Percentiles rank a stretch among this genome's conserved stretches.
Evolutionary conservation across 2,797 vertebrate species (phyloP).

Genomic region (Acrossocheilus fasciatus): DNA sequence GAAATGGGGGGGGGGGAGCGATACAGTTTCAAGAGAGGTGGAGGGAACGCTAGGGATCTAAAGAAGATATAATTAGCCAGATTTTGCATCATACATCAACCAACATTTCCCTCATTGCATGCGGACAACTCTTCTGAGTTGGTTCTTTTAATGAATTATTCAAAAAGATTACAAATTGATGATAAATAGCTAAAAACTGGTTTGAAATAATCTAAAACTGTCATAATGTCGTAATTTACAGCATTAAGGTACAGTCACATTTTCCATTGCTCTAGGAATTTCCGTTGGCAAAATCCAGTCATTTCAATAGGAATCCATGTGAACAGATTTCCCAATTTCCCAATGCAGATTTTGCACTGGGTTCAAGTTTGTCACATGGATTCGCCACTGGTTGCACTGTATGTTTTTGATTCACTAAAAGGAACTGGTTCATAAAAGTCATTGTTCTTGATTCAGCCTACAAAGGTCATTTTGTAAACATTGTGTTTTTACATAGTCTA

Average conservation of each 20-base stretch:
- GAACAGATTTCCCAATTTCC: not conserved
- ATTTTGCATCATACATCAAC: constrained; percentile 47
- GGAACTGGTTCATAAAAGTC: no score
- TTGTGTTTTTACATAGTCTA: no score
- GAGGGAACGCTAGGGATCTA: constrained; percentile 71
- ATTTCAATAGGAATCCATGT: not conserved
- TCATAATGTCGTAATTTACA: not conserved
- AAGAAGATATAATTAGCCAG: constrained; percentile 70
- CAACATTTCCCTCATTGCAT: not conserved
- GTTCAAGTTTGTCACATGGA: not conserved
- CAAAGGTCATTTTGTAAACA: no score
- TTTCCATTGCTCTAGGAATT: not conserved
- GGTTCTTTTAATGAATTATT: no score
- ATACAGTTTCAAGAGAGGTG: constrained; percentile 75
- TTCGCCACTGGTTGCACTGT: not conserved
- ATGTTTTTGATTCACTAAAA: not conserved
- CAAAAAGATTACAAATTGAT: no score
- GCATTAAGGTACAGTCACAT: not conserved
- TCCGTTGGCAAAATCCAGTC: not conserved
- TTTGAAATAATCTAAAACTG: not conserved
- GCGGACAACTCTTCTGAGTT: not conserved
- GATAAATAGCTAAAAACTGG: not conserved
- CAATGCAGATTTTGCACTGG: no score
- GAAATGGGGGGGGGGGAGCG: constrained; percentile 61
- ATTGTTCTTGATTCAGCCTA: no score